Percentiles rank a stretch among this genome's conserved stretches.
These are phyloP conservation scores for Opisthograptis luteolata DNA, from an alignment of 2,888 invertebrate genomes.

Conservation along the genomic window DNA sequence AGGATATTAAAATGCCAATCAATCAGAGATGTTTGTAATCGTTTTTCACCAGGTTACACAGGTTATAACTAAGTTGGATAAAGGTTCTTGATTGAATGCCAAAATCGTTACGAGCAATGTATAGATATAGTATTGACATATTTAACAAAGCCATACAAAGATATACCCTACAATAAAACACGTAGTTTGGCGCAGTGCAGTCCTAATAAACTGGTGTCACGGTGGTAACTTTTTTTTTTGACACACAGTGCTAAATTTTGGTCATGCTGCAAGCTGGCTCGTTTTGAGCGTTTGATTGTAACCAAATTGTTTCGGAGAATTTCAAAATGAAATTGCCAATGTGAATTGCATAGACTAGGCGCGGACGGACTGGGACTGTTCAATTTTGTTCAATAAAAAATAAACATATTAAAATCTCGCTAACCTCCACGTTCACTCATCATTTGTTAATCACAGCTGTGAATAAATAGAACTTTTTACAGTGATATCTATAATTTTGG, in stretches of 20 bases:
- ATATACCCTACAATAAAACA: constrained; percentile 5
- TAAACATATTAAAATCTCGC: too few relatives aligned
- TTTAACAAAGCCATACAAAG: constrained; percentile 21
- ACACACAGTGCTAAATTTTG: constrained; percentile 20
- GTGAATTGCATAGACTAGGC: too few relatives aligned
- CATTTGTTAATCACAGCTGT: too few relatives aligned
- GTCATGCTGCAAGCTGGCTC: constrained; percentile 2
- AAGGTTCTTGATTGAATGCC: constrained; percentile 40
- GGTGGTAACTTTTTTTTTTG: constrained; percentile 32
- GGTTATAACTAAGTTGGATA: constrained; percentile 28
- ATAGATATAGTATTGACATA: constrained; percentile 36
- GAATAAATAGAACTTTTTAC: too few relatives aligned
- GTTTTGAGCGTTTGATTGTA: constrained; percentile 4
- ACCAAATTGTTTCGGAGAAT: neutral
- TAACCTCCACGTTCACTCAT: too few relatives aligned
- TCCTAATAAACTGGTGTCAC: constrained; percentile 36
- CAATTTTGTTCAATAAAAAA: too few relatives aligned
- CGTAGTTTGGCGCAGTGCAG: constrained; percentile 40
- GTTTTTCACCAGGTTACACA: too few relatives aligned
- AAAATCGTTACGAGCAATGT: constrained; percentile 34
- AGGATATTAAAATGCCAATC: constrained; percentile 42
- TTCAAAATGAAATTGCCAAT: neutral
- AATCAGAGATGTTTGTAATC: constrained; percentile 30
- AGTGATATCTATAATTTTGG: too few relatives aligned
- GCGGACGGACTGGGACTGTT: too few relatives aligned